Base-by-base conservation (phyloP, 2,888 invertebrate genomes). In the Thera obeliscata region DNA sequence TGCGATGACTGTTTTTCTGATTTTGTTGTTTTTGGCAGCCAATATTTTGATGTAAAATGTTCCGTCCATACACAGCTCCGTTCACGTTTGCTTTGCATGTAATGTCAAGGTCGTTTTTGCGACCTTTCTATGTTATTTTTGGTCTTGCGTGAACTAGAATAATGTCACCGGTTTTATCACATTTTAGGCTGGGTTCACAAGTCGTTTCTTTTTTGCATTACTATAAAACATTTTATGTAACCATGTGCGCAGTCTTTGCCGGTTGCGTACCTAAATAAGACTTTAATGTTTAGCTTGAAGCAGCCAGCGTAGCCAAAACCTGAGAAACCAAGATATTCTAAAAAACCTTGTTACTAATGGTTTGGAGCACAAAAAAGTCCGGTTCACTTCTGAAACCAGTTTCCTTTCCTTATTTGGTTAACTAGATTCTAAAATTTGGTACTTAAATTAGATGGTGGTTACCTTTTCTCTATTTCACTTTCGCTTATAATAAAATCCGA, bases 81-180 rank as follows among this genome's bases (percentile, higher is more conserved):
- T 59, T 52, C 58, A 56, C 36, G 63, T 63, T 71, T 46, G 57
- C 64, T 63, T 71, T 46, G 57, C 64, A 68, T 62, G 66, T 73
- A 72, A 71, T 71, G 72, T 71, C 76, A 74, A 74, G 76, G 74
- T 69, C 69, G 55, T 46, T 9, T 56, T 41, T 38, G 60, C 60
- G 67, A 72, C 64, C 68, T 66, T 68, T 67, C 64, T 71, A 60
- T 70, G 46, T 52, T 66, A 68, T 68, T 72, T 74, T 70, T 56
- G 67, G 60, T 64, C 67, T 67, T 67, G 68, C 64, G 70, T 72
- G 67, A 69, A 62, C 65, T 43, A 52, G 61, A 67, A 69, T 69
- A 67, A 69, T 69, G 61, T 69, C 66, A 68, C 66, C 62, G 65
- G 70, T 72, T 68, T 66, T 69, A 67, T 69, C 61, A 66, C 56